Base-by-base conservation (phyloP, 2,888 invertebrate genomes). In the Rhogogaster chlorosoma region DNA sequence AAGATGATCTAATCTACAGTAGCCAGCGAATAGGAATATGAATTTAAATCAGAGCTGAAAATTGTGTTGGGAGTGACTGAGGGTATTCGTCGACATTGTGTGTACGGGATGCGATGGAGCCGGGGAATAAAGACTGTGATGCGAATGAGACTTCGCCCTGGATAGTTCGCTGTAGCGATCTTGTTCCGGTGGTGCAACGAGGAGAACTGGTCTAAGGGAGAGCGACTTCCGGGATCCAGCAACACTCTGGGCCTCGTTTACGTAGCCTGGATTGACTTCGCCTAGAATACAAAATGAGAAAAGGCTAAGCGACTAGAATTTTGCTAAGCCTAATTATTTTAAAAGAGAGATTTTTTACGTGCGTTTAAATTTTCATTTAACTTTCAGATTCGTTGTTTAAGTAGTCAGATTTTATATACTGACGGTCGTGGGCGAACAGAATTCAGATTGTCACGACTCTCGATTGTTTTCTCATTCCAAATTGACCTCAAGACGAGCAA, bases 191-290 rank as follows among this genome's bases (percentile, higher is more conserved):
- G 96, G 96, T 61, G 97, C 97, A 94, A 97, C 96, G 89, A 98
- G 94, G 80, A 98, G 94, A 10, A 98, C 98, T 1, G 98, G 98
- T 93, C 98, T 97, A 12, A 98, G 94, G 83, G 98, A 98, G 9
- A 98, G 94, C 0, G 98, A 98, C 93, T 98, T 98, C 84, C 98
- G 95, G 0, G 98, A 98, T 0, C 97, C 97, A 12, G 97, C 96
- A 83, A 98, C 95, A 88, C 98, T 98, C 87, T 97, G 97, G 38
- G 96, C 97, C 93, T 98, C 98, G 18, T 97, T 97, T 86, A 98
- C 96, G 93, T 97, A 98, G 9, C 97, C 98, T 90, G 97, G 96
- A 94, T 98, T 98, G 88, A 98, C 97, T 94, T 98, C 98, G 87
- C 98, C 98, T 98, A 94, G 85, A 95, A 93, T 84, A 83, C 85